Percentiles rank a stretch among this genome's conserved stretches.
Conservation (phyloP, 1,140 invertebrate genomes). For the Listronotus oregonensis region DNA sequence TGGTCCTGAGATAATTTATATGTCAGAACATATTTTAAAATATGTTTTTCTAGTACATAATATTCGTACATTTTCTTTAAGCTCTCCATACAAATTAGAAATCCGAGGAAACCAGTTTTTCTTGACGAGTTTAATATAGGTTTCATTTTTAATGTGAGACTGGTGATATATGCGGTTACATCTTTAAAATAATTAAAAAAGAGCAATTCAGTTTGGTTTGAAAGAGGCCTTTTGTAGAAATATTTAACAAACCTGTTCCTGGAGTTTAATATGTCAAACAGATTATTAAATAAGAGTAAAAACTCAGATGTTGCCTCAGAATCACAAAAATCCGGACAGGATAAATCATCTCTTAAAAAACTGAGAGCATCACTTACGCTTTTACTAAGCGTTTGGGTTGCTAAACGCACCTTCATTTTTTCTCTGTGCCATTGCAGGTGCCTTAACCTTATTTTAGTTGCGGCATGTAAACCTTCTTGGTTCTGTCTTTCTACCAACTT, state of each 20-base stretch:
- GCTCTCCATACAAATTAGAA: conserved; percentile 44
- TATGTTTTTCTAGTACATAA: conserved; percentile 36
- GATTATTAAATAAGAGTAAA: conserved; percentile 40
- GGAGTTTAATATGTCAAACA: conserved; percentile 50
- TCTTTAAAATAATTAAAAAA: conserved; percentile 31
- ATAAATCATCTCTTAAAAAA: conserved; percentile 30
- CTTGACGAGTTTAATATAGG: conserved; percentile 24
- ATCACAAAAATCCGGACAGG: conserved; percentile 40
- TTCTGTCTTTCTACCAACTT: conserved; percentile 36
- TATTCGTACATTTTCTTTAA: conserved; percentile 43
- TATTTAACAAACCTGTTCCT: conserved; percentile 35
- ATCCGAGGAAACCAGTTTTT: conserved; percentile 49
- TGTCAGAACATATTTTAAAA: conserved; percentile 43
- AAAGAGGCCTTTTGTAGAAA: conserved; percentile 33
- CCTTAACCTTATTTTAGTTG: conserved; percentile 42
- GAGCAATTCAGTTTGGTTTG: conserved; percentile 20
- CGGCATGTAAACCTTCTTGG: conserved; percentile 36
- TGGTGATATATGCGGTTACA: conserved; percentile 33
- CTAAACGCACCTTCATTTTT: conserved; percentile 49
- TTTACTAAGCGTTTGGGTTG: conserved; percentile 45
- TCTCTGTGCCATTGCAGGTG: conserved; percentile 44
- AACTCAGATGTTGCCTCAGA: conserved; percentile 6
- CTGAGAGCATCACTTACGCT: conserved; percentile 43
- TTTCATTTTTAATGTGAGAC: conserved; percentile 27
- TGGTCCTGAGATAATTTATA: conserved; percentile 56